Percentiles rank a stretch among this genome's conserved stretches.
Evolutionary conservation across 2,888 invertebrate species (phyloP).

Genomic region (Philonicus albiceps): DNA sequence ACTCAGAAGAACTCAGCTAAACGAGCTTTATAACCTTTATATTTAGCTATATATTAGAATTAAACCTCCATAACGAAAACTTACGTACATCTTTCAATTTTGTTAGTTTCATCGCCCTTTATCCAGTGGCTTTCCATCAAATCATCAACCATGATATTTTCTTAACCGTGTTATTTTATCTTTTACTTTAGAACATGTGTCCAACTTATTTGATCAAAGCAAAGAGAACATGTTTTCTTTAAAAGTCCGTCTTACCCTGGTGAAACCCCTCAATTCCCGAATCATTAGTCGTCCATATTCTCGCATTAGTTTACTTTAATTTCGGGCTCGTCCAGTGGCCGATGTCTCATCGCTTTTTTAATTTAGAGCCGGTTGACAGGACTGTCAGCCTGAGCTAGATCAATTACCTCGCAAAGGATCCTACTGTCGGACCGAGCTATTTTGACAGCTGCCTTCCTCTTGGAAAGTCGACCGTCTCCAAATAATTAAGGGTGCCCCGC

Average conservation of each 20-base stretch:
- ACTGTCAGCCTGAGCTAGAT: constrained; percentile 32
- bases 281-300: constrained; percentile 17
- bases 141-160: neutral
- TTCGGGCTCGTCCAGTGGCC: neutral
- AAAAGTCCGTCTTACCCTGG: neutral
- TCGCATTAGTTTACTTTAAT: constrained; percentile 22
- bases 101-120: neutral
- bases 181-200: neutral
- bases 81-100: neutral
- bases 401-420: neutral
- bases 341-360: constrained; percentile 29
- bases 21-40: neutral
- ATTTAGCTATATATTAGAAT: neutral
- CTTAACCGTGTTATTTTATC: neutral
- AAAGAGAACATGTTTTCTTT: neutral
- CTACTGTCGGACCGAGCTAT: constrained; percentile 5
- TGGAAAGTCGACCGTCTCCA: constrained; percentile 14
- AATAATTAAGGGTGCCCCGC: constrained; percentile 30
- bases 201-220: neutral
- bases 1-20: too few relatives aligned
- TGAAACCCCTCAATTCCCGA: neutral
- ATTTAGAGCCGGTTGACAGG: constrained; percentile 17
- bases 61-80: too few relatives aligned
- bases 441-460: constrained; percentile 40
- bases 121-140: neutral